phyloP scores from a whole-genome alignment of 2,888 invertebrate species.

The Tenodera sinensis region DNA sequence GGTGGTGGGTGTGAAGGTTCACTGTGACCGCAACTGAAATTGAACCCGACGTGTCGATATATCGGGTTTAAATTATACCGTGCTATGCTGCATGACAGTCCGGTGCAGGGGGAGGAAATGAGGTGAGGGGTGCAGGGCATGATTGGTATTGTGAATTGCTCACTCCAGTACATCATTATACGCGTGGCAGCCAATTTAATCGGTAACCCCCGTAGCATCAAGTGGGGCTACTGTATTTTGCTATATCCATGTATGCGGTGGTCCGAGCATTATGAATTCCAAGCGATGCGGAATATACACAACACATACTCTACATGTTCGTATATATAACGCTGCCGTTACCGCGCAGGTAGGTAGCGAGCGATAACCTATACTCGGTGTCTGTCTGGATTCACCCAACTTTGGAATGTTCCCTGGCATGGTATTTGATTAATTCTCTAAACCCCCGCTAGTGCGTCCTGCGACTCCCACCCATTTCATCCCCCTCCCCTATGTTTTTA shows the following conservation, averaged over 20 bases:
- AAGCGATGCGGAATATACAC: background rate
- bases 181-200: conserved; percentile 12
- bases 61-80: conserved; percentile 1
- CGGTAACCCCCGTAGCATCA: conserved; percentile 5
- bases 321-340: background rate
- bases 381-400: background rate
- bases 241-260: background rate
- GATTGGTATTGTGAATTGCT: conserved; percentile 10
- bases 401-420: background rate
- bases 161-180: conserved; percentile 9
- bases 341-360: background rate
- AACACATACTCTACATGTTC: background rate
- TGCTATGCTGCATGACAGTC: background rate
- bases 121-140: background rate
- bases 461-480: no score
- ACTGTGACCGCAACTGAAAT: conserved; percentile 5
- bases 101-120: background rate
- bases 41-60: conserved; percentile 6
- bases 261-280: conserved; percentile 3
- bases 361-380: background rate
- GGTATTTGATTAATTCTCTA: conserved; percentile 3
- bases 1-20: background rate
- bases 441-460: no score
- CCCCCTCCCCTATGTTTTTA: no score
- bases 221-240: background rate